Conservation (phyloP, 2,113 vertebrate species). For the Cyphomyrus plagiostoma region DNA sequence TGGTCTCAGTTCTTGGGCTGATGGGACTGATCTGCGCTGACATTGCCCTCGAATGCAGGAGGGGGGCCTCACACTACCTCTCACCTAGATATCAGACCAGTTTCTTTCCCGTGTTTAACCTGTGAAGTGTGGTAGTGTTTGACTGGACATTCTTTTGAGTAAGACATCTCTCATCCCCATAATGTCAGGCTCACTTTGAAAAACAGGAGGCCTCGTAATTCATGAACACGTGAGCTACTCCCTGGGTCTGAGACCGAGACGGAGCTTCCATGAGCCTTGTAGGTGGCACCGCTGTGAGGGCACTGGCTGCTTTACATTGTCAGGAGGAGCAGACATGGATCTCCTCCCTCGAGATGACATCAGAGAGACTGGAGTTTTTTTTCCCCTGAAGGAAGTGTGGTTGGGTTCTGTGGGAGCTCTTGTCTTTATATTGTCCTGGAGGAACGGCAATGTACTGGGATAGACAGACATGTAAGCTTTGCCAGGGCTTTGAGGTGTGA, state of each 20-base stretch:
- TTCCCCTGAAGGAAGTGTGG: not conserved
- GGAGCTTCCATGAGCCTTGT: not conserved
- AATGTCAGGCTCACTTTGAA: not conserved
- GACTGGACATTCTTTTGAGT: not conserved
- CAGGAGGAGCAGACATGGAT: not conserved
- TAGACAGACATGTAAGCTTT: not conserved
- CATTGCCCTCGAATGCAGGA: not conserved
- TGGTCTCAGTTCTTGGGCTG: not conserved
- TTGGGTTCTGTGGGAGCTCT: not conserved
- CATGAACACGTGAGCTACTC: not conserved
- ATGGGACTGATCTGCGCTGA: not conserved
- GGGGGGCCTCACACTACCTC: not conserved
- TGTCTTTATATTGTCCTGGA: constrained; percentile 1
- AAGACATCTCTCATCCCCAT: not conserved
- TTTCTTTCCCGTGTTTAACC: not conserved
- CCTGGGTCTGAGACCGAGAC: not conserved
- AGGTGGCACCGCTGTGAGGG: no score
- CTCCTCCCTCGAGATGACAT: not conserved
- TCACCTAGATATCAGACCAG: not conserved
- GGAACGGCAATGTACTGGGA: not conserved
- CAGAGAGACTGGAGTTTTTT: not conserved
- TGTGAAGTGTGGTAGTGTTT: not conserved
- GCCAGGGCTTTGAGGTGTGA: not conserved
- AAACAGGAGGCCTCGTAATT: not conserved
- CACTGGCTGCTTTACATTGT: not conserved